Base-by-base conservation (phyloP, 2,113 vertebrate genomes). In the Patagioenas fasciata region DNA sequence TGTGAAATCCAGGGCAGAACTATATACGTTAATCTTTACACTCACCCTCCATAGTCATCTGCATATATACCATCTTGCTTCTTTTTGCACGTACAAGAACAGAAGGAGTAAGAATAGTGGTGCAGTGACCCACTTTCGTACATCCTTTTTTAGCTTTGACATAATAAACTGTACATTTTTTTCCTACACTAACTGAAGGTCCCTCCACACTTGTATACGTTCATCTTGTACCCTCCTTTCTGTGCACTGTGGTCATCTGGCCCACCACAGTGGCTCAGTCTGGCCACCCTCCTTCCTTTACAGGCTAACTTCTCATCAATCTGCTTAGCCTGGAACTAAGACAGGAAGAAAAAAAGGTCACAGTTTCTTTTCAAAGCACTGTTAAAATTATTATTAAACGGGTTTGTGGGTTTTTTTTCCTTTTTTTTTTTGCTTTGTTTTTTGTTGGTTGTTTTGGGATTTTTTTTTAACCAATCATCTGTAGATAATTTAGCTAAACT, bases 1-100 rank as follows among this genome's bases (percentile, higher is more conserved):
- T 75, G 61, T 61, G 89, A 95, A 95, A 97, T 81, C 84, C 93
- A 75, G 91, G 93, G 80, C 86, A 93, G 67, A 95, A 86, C 21
- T 89, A 95, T 93, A 95, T 90, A 91, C 77, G 15, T 86, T 88
- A 89, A 93, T 91, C 86, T 91, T 92, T 80, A 64, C 73, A 57
- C 69, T 92, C 42, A 7, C 89, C 73, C 81, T 95, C 48, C 69
- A 48, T 44, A 89, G 50, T 94, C 85, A 95, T 95, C 86, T 96
- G 94, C 92, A 95, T 97, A 95, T 95, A 95, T 85, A 91, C 91
- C 95, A 95, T 92, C 89, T 93, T 97, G 96, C 80, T 38, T 47
- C 80, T 69, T 91, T 95, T 87, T 53, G 77, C 95, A 48, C 54
- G 42, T 78, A 72, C 77, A 50, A 81, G 83, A 97, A 92, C 92